Evolutionary conservation across 2,888 invertebrate species (phyloP), one percentile per base, ranked within the genome.

Genomic region (Apamea monoglypha): DNA sequence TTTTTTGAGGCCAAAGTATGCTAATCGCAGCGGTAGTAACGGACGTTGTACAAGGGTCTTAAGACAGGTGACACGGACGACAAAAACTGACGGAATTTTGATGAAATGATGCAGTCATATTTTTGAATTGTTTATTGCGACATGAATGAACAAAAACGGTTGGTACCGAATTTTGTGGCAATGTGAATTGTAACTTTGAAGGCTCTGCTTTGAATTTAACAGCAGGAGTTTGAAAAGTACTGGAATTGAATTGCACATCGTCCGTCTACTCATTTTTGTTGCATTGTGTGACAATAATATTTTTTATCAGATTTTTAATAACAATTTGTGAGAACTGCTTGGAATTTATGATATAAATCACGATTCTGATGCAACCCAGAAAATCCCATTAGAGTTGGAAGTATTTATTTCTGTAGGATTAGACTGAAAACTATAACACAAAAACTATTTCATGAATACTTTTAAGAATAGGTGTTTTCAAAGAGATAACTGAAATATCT

Each of bases 1-100:
- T 95, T 95, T 95, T 95, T 94, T 94, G 90, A 87, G 91, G 91
- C 91, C 87, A 90, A 93, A 93, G 94, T 96, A 96, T 96, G 95
- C 94, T 96, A 95, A 96, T 95, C 93, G 87, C 82, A 82, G 89
- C 84, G 88, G 88, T 89, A 85, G 93, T 92, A 94, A 94, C 94
- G 93, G 93, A 92, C 93, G 84, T 89, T 79, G 84, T 82, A 88
- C 85, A 88, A 90, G 93, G 93, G 93, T 84, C 83, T 86, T 63
- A 83, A 83, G 92, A 92, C 96, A 96, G 96, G 96, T 96, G 96
- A 94, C 89, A 90, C 50, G 32, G 50, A 63, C 80, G 89, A 90
- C 90, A 94, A 94, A 94, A 94, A 94, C 88, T 92, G 92, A 92
- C 92, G 91, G 93, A 93, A 93, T 94, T 94, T 93, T 94, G 93